Percentiles rank a stretch among this genome's conserved stretches.
Evolutionary conservation across 1,140 invertebrate genomes (phyloP).

Genomic region (Dinothrombium tinctorium): DNA sequence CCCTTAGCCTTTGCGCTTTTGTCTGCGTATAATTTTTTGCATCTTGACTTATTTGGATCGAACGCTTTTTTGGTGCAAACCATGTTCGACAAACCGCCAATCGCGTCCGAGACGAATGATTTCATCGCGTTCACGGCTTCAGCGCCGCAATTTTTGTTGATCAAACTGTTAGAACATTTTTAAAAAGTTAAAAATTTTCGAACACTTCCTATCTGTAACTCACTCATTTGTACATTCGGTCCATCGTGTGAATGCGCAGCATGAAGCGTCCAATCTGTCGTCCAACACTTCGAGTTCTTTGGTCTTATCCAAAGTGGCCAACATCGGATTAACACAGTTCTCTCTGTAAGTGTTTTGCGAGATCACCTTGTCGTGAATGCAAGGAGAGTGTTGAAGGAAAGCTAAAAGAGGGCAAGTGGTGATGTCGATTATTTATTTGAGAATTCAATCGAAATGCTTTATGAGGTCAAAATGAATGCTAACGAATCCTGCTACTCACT

Average conservation of each 20-base stretch:
- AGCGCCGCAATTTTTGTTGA: not conserved
- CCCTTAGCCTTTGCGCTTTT: not conserved
- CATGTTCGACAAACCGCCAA: conserved; percentile 1
- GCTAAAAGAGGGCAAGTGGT: not conserved
- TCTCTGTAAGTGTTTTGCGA: conserved; percentile 5
- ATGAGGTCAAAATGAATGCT: not conserved
- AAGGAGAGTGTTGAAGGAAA: conserved; percentile 11
- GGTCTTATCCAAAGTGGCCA: conserved; percentile 7
- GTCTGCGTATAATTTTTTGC: not conserved
- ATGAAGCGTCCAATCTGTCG: not conserved
- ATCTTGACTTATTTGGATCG: not conserved
- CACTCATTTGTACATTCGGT: not conserved
- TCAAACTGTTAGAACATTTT: not conserved
- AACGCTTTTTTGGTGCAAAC: conserved; percentile 1
- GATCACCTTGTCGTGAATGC: conserved; percentile 12
- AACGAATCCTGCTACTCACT: conserved; percentile 1
- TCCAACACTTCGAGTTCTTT: not conserved
- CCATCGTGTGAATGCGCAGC: conserved; percentile 4
- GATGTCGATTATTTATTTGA: not conserved
- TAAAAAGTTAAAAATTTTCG: no score
- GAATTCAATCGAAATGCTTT: not conserved
- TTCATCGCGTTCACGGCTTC: not conserved
- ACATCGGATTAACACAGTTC: conserved; percentile 8
- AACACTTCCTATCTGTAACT: no score
- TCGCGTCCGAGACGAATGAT: not conserved